Evolutionary conservation across 2,113 vertebrate genomes (phyloP), one percentile per base, ranked within the genome.

Genomic region (Taurulus bubalis): DNA sequence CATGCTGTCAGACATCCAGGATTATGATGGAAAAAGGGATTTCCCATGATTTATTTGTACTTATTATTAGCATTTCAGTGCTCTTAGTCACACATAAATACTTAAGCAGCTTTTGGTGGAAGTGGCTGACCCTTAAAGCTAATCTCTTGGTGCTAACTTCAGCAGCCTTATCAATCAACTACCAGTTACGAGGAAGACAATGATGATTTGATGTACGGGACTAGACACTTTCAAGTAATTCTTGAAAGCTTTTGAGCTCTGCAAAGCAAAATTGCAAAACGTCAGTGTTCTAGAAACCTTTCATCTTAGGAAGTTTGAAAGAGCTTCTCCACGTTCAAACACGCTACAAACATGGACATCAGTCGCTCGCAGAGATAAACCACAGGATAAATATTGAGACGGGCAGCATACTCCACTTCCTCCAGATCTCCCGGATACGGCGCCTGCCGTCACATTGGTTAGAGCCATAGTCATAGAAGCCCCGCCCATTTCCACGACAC

Each of bases 31-130:
- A 85, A 88, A 77, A 65, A 45, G 58, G 86, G 84, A 83, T 92
- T 91, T 79, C 85, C 87, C 51, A 14, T 78, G 82, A 82, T 90
- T 90, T 89, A 85, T 79, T 80, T 59, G 59, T 53, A 67, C 79
- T 90, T n/a, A n/a, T 89, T 90, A 77, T 80, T 81, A 47, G 82
- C 74, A 60, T 87, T 87, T 90, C 65, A 84, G 62, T 71, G 80
- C 81, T 87, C 83, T 90, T 77, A 88, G 53, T 58, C 12, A 4
- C 82, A 74, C 64, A 67, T 62, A 76, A 42, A 82, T 30, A 77
- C 24, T 75, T 89, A 83, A 89, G 77, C 79, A 77, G 90, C 83
- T 89, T 87, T 90, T 24, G 40, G 60, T 20, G 8, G 72, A 34
- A 88, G 79, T 75, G 36, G 85, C 63, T 73, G 77, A 82, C 75